Conservation (phyloP, 1,140 invertebrate species). For the Protaetia brevitarsis region DNA sequence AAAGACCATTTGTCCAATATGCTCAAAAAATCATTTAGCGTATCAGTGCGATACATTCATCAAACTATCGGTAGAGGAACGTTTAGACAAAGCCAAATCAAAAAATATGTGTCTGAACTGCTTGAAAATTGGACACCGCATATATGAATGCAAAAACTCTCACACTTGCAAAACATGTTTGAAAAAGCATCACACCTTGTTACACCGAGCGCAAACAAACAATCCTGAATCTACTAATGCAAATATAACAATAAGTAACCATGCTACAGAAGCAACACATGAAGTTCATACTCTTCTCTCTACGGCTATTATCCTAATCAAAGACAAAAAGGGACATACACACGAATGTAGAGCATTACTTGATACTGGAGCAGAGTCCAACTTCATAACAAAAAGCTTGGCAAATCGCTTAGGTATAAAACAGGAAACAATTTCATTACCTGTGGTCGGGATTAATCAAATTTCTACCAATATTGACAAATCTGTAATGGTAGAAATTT, state of each 20-base stretch:
- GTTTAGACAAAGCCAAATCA: constrained; percentile 4
- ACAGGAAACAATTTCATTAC: not conserved
- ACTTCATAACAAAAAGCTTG: not conserved
- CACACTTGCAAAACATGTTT: not conserved
- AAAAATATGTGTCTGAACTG: not conserved
- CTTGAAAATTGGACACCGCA: not conserved
- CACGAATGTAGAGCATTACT: constrained; percentile 6
- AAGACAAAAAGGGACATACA: not conserved
- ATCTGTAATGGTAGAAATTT: no score
- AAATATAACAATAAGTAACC: not conserved
- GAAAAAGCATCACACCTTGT: not conserved
- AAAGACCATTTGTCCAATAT: no score
- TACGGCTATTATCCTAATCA: not conserved
- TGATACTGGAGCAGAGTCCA: not conserved
- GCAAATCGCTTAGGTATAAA: not conserved
- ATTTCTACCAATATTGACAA: not conserved
- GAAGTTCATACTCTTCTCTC: not conserved
- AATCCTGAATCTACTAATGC: not conserved
- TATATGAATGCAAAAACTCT: not conserved
- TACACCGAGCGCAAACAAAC: not conserved
- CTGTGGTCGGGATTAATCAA: not conserved
- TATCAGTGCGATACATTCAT: no score
- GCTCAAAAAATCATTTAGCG: no score
- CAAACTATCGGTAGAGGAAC: no score
- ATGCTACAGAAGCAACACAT: not conserved